These are phyloP conservation scores for Hypocryptadius cinnamomeus DNA, from an alignment of 2,113 vertebrate genomes.

Conservation along the genomic window DNA sequence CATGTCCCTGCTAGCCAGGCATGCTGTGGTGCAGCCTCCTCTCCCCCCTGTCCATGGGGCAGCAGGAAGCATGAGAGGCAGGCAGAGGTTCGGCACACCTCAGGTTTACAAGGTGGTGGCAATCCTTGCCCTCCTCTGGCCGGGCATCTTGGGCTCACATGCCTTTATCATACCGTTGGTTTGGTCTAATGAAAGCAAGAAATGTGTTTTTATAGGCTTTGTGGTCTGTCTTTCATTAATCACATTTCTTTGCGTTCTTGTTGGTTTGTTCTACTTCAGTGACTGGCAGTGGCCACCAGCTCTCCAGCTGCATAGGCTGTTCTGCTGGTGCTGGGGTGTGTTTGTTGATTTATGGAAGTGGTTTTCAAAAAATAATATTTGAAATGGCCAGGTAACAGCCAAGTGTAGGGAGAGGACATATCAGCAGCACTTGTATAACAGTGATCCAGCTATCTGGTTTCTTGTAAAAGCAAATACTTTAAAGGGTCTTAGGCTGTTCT, in stretches of 20 bases:
- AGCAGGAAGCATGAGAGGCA: neutral
- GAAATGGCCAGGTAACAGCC: constrained; percentile 34
- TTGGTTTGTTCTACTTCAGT: constrained; percentile 17
- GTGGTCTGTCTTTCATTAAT: constrained; percentile 49
- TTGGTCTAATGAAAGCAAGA: constrained; percentile 34
- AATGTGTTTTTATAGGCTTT: constrained; percentile 35
- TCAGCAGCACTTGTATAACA: neutral
- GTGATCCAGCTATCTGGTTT: neutral
- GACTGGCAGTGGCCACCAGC: neutral
- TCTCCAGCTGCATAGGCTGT: neutral
- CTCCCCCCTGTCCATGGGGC: accelerated
- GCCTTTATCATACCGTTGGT: neutral
- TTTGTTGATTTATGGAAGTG: constrained; percentile 56
- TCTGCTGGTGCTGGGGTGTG: neutral
- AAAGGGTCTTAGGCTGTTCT: neutral
- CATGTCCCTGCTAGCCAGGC: neutral
- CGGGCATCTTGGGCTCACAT: accelerated
- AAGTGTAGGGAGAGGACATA: neutral
- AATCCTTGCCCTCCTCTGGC: neutral
- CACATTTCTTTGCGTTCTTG: neutral
- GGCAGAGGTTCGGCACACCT: accelerated
- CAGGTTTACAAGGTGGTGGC: neutral
- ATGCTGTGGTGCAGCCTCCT: neutral
- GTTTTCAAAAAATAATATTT: constrained; percentile 55
- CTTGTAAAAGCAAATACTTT: constrained; percentile 31